A percentile compares a stretch with the other conserved stretches of the same genome.
These are phyloP conservation scores for Spheniscus mendiculus DNA, from an alignment of 2,113 vertebrate species.

Conservation along the genomic window DNA sequence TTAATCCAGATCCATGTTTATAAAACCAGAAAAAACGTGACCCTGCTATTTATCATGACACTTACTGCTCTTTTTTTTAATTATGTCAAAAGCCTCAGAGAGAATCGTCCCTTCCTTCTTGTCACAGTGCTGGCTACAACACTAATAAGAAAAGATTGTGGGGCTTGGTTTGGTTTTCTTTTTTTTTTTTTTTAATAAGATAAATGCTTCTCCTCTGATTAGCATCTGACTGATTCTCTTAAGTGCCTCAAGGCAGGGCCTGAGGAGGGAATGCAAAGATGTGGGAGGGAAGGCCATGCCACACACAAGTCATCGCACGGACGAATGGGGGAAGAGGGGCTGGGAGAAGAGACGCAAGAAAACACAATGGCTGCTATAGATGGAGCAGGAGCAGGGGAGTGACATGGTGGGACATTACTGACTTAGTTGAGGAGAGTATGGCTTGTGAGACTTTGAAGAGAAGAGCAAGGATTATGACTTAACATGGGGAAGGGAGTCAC, in stretches of 20 bases:
- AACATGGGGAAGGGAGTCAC: background rate
- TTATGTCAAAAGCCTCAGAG: conserved; percentile 4
- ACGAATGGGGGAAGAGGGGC: background rate
- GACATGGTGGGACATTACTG: background rate
- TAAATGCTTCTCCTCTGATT: background rate
- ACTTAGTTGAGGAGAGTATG: background rate
- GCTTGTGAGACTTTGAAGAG: background rate
- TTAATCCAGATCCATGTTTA: conserved; percentile 46
- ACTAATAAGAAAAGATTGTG: background rate
- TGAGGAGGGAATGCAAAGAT: background rate
- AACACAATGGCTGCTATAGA: background rate
- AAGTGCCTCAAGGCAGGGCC: background rate
- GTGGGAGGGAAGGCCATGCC: background rate
- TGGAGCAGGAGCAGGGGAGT: background rate
- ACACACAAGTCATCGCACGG: background rate
- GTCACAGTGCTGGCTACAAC: background rate
- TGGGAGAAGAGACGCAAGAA: background rate
- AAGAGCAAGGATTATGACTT: background rate
- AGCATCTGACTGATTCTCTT: background rate
- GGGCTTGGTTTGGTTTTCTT: background rate
- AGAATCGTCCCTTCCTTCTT: background rate
- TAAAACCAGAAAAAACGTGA: background rate
- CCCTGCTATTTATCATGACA: conserved; percentile 1
- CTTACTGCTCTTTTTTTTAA: background rate
- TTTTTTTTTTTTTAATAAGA: background rate